Percentiles rank a stretch among this genome's conserved stretches.
Evolutionary conservation across 2,113 vertebrate genomes (phyloP).

Genomic region (Loxodonta africana): DNA sequence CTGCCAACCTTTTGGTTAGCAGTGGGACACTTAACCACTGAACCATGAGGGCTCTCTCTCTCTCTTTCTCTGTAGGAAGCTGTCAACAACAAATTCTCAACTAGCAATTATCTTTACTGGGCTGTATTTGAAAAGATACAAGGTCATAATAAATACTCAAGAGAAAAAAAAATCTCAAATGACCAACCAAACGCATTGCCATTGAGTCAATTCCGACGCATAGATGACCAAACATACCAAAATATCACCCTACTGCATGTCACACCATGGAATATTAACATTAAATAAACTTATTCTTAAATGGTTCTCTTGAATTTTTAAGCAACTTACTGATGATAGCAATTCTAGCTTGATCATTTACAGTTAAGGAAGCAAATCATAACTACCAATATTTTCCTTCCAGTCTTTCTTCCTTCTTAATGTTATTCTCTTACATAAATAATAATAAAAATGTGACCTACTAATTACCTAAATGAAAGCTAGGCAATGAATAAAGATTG

Average conservation of each 20-base stretch:
- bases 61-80: neutral
- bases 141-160: neutral
- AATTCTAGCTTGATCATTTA: neutral
- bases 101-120: neutral
- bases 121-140: neutral
- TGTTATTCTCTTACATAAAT: neutral
- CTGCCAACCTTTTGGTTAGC: too few species aligned
- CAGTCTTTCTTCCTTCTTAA: neutral
- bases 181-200: too few species aligned
- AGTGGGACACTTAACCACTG: too few species aligned
- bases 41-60: too few species aligned
- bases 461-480: too few species aligned
- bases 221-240: neutral
- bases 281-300: neutral
- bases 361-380: neutral
- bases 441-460: too few species aligned
- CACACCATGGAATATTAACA: neutral
- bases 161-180: constrained; percentile 16
- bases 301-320: constrained; percentile 20
- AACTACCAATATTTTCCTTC: neutral
- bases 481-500: too few species aligned
- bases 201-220: too few species aligned
- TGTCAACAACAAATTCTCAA: constrained; percentile 19
- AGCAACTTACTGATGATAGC: neutral
- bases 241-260: neutral